A percentile compares a stretch with the other conserved stretches of the same genome.
Evolutionary conservation across 2,797 vertebrate genomes (phyloP).

Genomic region (Jordanella pulchra): DNA sequence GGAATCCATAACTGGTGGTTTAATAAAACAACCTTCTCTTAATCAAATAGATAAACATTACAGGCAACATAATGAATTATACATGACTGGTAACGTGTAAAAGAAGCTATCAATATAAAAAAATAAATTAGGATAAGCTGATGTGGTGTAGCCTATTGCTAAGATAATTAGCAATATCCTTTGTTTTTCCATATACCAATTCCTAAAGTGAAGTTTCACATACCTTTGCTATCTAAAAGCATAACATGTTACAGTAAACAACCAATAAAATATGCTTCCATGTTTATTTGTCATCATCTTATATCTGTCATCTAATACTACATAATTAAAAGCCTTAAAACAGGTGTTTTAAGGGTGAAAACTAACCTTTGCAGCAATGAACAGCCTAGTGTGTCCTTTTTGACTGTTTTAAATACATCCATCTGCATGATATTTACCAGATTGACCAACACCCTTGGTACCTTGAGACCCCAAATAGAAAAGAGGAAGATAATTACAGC

Average conservation of each 20-base stretch:
- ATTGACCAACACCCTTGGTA: slow-evolving; percentile 87
- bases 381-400: slow-evolving; percentile 74
- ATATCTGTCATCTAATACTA: neutral
- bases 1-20: neutral
- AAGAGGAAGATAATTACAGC: neutral
- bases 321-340: neutral
- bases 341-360: neutral
- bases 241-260: neutral
- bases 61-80: too few relatives aligned
- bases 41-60: too few relatives aligned
- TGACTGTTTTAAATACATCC: slow-evolving; percentile 72
- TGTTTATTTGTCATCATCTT: neutral
- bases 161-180: neutral
- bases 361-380: slow-evolving; percentile 80
- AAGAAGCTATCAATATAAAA: too few relatives aligned
- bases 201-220: neutral
- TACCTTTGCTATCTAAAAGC: neutral
- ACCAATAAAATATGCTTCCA: neutral
- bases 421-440: slow-evolving; percentile 85
- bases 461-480: slow-evolving; percentile 67
- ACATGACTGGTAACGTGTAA: too few relatives aligned
- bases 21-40: too few relatives aligned
- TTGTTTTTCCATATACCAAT: neutral
- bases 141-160: neutral
- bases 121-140: neutral